Evolutionary conservation across 2,888 invertebrate species (phyloP), one percentile per base, ranked within the genome.

Genomic region (Listrodromus nycthemerus): DNA sequence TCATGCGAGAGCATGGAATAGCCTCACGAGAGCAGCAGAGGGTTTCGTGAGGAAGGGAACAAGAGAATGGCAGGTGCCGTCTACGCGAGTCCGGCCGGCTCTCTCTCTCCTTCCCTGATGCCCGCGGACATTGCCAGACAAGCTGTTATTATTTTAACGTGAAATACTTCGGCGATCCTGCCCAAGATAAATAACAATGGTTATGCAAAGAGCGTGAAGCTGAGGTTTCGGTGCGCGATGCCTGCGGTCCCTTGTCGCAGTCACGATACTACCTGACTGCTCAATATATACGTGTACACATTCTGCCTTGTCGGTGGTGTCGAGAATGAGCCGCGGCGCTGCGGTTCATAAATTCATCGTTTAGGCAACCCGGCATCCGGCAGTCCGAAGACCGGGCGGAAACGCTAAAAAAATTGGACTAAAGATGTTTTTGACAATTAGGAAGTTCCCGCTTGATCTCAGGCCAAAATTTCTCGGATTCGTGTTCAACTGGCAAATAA

Each of bases 101-200:
- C 82, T 41, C 41, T 41, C 16, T 41, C 41, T 41, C 13, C 41
- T 41, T 16, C 81, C 33, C 69, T n/a, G 63, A 48, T 71, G 79
- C 79, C 76, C 85, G 88, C 87, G 86, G 87, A 89, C 89, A 90
- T 89, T 89, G 91, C 87, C 90, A 88, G 83, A 83, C 86, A 79
- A 75, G 80, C 88, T 87, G 89, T 91, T 91, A 91, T 91, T 92
- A 91, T 91, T 91, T 90, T 90, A 91, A 90, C 89, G 86, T 86
- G 87, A 83, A 87, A 90, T 84, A 79, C 82, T 70, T 76, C 89
- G 89, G 86, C 89, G 87, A 90, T 90, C 85, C 83, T 87, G 88
- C 80, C 88, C 88, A 88, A 91, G 90, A 90, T 89, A 91, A 91
- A 91, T 90, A 90, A 91, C 90, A 90, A 90, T 90, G 89, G 87